These are phyloP conservation scores for Zoanthus solanderi DNA, from an alignment of 92 coral and sea anemone genomes.

Conservation along the genomic window DNA sequence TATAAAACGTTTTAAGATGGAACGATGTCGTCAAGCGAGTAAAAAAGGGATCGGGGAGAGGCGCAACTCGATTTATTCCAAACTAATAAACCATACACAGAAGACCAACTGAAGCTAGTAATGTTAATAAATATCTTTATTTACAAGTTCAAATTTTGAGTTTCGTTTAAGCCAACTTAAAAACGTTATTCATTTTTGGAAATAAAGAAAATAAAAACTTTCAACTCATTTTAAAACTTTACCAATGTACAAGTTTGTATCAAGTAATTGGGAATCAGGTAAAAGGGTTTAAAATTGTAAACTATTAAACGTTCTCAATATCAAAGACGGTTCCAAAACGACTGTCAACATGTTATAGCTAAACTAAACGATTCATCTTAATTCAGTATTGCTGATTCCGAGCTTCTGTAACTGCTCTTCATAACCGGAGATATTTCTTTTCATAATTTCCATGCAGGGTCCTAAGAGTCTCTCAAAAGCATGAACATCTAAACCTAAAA, in stretches of 20 bases:
- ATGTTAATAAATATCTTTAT: slow-evolving; percentile 7
- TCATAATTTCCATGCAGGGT: slow-evolving; percentile 99
- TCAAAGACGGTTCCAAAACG: slow-evolving; percentile 8
- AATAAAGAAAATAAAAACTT: not conserved
- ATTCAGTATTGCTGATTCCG: slow-evolving; percentile 85
- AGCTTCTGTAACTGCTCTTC: slow-evolving; percentile 88
- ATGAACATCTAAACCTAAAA: slow-evolving; percentile 92
- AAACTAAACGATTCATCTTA: slow-evolving; percentile 62
- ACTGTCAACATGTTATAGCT: slow-evolving; percentile 16
- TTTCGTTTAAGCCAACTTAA: not conserved
- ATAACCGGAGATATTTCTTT: slow-evolving; percentile 88
- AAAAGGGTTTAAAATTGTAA: not conserved
- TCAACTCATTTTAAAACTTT: slow-evolving; percentile 14
- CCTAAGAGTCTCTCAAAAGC: slow-evolving; percentile 98
- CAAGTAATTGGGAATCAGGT: not conserved
- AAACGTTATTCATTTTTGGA: not conserved
- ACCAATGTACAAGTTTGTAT: not conserved
- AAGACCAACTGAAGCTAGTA: not conserved
- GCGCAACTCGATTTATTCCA: too few relatives aligned
- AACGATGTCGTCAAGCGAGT: too few relatives aligned
- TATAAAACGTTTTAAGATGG: too few relatives aligned
- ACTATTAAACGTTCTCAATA: not conserved
- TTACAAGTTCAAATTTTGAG: not conserved
- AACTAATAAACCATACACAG: too few relatives aligned
- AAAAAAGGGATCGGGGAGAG: too few relatives aligned